Evolutionary conservation across 2,797 vertebrate species (phyloP), one percentile per base, ranked within the genome.

Genomic region (Pseudochromis fuscus): DNA sequence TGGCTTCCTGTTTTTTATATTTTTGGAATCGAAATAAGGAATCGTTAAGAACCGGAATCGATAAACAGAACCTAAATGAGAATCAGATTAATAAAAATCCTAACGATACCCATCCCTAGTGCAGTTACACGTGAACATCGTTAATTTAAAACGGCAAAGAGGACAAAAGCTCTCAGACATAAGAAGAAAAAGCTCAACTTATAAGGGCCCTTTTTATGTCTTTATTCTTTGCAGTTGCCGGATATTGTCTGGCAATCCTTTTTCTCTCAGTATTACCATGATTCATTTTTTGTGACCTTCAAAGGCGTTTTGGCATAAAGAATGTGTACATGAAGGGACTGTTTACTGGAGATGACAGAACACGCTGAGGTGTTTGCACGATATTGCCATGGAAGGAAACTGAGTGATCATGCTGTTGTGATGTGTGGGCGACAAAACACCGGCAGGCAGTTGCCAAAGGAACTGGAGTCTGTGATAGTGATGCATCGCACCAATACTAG

Each of bases 401-500:
- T 30, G 51, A 83, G 67, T 62, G 63, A 85, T 87, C 80, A 77
- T 81, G 69, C 52, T 64, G 79, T 71, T 72, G 77, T 85, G 76
- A 78, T 75, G 84, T 73, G 86, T 79, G 79, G 74, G 69, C 16
- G 70, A 67, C 40, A 31, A 75, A 61, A 83, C 77, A 61, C 66
- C 33, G 53, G 82, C 79, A 79, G 78, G 30, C 78, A 75, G 65
- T 82, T 84, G 84, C 84, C 78, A 83, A 74, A 84, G 69, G 53
- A 81, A 55, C 72, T 58, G 63, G 55, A 82, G 70, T 65, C 60
- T 77, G 35, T 70, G 67, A 72, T 62, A 15, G 58, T 84, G 87
- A 93, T 87, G 76, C 85, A 90, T 86, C 42, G 52, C 75, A 71
- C 62, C 75, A 40, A 52, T 67, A 51, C 75, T 24, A 72, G 76